Percentiles rank a stretch among this genome's conserved stretches.
Conservation (phyloP, 2,888 invertebrate species). For the Acrobasis repandana region DNA sequence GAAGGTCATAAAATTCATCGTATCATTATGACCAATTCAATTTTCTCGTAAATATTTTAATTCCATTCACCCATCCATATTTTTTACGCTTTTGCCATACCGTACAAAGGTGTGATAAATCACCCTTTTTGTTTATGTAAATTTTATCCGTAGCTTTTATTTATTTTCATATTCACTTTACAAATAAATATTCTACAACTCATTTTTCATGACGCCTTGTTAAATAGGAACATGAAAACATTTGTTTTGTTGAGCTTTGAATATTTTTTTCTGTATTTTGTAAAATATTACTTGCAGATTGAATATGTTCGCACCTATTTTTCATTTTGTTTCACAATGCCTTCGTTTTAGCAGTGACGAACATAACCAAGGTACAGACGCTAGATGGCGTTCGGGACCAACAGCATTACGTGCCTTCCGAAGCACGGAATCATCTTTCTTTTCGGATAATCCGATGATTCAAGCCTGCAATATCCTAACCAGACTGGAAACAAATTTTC, state of each 20-base stretch:
- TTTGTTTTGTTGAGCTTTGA: neutral
- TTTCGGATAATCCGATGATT: no score
- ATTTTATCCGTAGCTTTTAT: neutral
- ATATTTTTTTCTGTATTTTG: neutral
- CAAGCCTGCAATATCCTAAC: no score
- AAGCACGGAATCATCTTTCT: no score
- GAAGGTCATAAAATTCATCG: no score
- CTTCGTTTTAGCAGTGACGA: no score
- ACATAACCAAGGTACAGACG: no score
- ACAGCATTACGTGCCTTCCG: no score
- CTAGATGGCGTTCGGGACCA: no score
- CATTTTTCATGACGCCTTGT: neutral
- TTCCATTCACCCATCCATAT: neutral
- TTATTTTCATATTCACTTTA: neutral
- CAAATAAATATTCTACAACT: neutral
- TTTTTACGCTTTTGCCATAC: neutral
- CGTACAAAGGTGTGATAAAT: neutral
- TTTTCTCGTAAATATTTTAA: neutral
- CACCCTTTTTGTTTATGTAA: neutral
- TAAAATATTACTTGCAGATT: conserved; percentile 2
- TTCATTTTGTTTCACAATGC: neutral
- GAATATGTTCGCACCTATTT: neutral
- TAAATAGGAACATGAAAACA: neutral
- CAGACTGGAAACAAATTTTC: no score
- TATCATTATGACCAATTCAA: no score